Percentiles rank a stretch among this genome's conserved stretches.
Conservation (phyloP, 1,140 invertebrate species). For the Cyclargus thomasi region DNA sequence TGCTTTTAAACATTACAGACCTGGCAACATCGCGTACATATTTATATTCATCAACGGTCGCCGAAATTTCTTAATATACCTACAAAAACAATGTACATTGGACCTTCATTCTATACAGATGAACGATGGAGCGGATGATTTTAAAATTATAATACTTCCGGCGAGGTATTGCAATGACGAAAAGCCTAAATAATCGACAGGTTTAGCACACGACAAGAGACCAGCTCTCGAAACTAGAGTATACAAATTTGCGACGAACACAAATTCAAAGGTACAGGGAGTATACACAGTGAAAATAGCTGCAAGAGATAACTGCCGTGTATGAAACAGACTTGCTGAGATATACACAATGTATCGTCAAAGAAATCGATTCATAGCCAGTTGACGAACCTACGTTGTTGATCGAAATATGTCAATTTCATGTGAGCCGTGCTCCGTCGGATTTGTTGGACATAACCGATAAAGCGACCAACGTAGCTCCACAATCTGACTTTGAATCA, state of each 20-base stretch:
- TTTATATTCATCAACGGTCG: constrained; percentile 42
- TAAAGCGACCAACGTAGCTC: no score
- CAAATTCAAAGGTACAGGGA: constrained; percentile 45
- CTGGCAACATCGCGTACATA: constrained; percentile 31
- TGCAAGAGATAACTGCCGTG: constrained; percentile 19
- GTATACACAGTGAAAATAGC: constrained; percentile 23
- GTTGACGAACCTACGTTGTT: no score
- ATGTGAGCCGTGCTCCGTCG: no score
- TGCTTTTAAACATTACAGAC: constrained; percentile 44
- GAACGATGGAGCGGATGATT: constrained; percentile 53
- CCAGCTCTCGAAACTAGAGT: constrained; percentile 51
- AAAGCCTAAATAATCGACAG: constrained; percentile 43
- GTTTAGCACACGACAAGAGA: constrained; percentile 52
- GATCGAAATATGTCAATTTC: no score
- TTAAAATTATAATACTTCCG: constrained; percentile 52
- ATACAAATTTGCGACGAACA: constrained; percentile 49
- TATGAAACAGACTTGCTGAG: neutral
- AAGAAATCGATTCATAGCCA: no score
- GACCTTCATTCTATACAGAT: constrained; percentile 68
- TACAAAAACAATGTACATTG: constrained; percentile 69
- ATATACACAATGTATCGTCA: neutral
- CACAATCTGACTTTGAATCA: no score
- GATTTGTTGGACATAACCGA: no score
- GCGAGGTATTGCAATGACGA: constrained; percentile 29
- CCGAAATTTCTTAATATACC: constrained; percentile 55